phyloP scores from a whole-genome alignment of 2,888 invertebrate genomes.

The Drosophila imparisetae region DNA sequence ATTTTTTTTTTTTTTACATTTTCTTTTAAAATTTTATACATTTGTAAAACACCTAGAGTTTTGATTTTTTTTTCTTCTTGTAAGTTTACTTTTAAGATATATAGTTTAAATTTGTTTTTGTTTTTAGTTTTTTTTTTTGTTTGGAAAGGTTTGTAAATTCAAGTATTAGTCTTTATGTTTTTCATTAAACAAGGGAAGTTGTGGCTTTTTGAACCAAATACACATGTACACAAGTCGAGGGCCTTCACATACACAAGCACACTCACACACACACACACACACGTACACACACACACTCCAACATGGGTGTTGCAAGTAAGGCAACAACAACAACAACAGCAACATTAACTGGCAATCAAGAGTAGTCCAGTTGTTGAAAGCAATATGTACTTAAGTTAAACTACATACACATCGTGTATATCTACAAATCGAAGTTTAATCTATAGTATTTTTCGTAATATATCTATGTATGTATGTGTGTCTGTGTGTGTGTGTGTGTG shows the following conservation, averaged over 20 bases:
- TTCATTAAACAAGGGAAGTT: constrained; percentile 71
- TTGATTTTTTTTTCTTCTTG: constrained; percentile 22
- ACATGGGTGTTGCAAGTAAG: constrained; percentile 1
- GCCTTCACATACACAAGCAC: constrained; percentile 17
- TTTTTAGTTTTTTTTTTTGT: constrained; percentile 42
- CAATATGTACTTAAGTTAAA: not conserved
- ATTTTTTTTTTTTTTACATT: constrained; percentile 14
- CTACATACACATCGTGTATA: constrained; percentile 3
- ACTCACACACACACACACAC: constrained; percentile 1
- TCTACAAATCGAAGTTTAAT: not conserved
- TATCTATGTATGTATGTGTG: not conserved
- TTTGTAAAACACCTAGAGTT: constrained; percentile 74
- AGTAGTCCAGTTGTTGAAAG: not conserved
- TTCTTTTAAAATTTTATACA: constrained; percentile 50
- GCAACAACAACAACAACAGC: constrained; percentile 12
- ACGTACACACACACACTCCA: not conserved
- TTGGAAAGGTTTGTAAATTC: constrained; percentile 69
- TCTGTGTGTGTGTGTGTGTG: not conserved
- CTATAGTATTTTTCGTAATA: not conserved
- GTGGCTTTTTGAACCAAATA: constrained; percentile 42
- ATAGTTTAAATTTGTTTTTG: constrained; percentile 30
- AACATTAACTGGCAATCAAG: not conserved
- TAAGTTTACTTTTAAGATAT: constrained; percentile 43
- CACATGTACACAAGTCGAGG: constrained; percentile 29
- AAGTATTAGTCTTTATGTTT: constrained; percentile 79